Evolutionary conservation across 2,888 invertebrate genomes (phyloP).

Genomic region (Drosophila maculinotata): DNA sequence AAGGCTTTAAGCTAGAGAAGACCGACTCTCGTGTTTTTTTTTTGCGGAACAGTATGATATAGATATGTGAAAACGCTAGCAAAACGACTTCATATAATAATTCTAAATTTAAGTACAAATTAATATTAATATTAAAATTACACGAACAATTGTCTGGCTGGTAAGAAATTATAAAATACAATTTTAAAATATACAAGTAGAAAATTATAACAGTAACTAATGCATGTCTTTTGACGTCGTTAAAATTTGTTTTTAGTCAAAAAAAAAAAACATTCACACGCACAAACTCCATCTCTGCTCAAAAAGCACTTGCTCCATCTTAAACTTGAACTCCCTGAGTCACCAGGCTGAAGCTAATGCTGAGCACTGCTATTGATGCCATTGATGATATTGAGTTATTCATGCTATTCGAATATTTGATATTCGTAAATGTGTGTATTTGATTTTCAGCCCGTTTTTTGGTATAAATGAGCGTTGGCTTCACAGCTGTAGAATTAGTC

Average conservation of each 20-base stretch:
- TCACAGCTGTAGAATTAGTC: constrained; percentile 66
- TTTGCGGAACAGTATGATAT: too few species aligned
- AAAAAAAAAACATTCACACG: too few species aligned
- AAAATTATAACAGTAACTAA: too few species aligned
- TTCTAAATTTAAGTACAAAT: neutral
- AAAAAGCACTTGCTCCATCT: constrained; percentile 11
- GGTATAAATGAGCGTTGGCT: constrained; percentile 74
- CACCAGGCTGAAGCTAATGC: neutral
- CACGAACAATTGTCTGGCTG: too few species aligned
- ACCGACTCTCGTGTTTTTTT: constrained; percentile 3
- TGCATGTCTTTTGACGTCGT: too few species aligned
- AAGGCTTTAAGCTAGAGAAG: constrained; percentile 17
- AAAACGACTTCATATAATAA: too few species aligned
- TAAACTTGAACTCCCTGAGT: constrained; percentile 12
- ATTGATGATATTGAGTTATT: constrained; percentile 25
- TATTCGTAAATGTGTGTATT: constrained; percentile 19
- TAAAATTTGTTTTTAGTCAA: too few species aligned
- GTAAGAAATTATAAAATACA: too few species aligned
- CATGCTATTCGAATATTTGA: constrained; percentile 12
- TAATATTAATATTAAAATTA: too few species aligned
- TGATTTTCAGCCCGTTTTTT: constrained; percentile 29
- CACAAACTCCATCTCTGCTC: constrained; percentile 18
- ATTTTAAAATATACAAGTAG: too few species aligned
- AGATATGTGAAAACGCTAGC: too few species aligned
- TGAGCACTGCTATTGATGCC: constrained; percentile 3